phyloP scores from a whole-genome alignment of 2,113 vertebrate species.

The Trogon surrucura region DNA sequence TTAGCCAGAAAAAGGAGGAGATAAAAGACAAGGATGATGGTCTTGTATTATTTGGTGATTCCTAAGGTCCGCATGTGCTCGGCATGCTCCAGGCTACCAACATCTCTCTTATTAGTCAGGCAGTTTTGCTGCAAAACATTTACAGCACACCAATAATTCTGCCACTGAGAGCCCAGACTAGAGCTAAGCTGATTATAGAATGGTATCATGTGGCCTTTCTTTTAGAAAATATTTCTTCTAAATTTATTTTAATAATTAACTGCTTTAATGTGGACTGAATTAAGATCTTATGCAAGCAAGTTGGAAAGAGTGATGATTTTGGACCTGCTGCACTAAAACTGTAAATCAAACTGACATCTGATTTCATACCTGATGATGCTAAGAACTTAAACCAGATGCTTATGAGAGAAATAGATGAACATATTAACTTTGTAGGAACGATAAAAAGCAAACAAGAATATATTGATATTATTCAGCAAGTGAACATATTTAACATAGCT shows the following conservation, averaged over 20 bases:
- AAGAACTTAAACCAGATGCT: not conserved
- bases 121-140: not conserved
- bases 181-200: conserved; percentile 10
- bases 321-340: not conserved
- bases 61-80: not conserved
- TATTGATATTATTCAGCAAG: not conserved
- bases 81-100: not conserved
- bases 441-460: conserved; percentile 10
- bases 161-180: not conserved
- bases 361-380: not conserved
- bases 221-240: conserved; percentile 21
- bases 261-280: not conserved
- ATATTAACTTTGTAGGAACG: not conserved
- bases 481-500: not conserved
- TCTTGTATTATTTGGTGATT: not conserved
- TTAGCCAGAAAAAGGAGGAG: not conserved
- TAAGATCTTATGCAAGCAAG: not conserved
- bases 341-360: not conserved
- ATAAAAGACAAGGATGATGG: not conserved
- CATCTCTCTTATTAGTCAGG: not conserved
- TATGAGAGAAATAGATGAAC: conserved; percentile 6
- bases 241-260: not conserved
- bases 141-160: not conserved
- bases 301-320: not conserved
- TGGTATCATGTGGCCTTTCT: not conserved